Base-by-base conservation (phyloP, 1,140 invertebrate genomes). In the Trachelipus rathkii region DNA sequence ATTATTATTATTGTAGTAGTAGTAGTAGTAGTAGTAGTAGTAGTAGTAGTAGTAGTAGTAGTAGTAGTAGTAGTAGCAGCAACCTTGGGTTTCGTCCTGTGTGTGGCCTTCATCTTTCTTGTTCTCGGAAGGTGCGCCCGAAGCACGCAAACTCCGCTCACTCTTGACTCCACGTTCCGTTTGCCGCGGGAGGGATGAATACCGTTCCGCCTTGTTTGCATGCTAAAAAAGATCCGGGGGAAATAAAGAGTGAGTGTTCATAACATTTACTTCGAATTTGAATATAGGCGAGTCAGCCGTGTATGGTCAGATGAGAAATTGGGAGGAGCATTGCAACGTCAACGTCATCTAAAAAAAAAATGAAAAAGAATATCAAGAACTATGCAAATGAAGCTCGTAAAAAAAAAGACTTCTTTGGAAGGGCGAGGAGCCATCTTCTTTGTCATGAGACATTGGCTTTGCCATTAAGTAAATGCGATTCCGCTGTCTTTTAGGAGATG, bases 401-500 rank as follows among this genome's bases (percentile, higher is more conserved):
- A 60, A 60, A 60, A 60, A 60, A 60, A 19, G 33, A 19, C 50
- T 60, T 60, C 50, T 33, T 60, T 13, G 19, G 50, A 60, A 60
- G 50, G 50, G 50, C 1, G 50, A 2, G 50, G 50, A 60, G 50
- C 50, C 50, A 60, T 60, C 50, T 60, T 60, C 50, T 60, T 60
- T 60, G 2, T 8, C 8, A 2, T 15, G 50, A 60, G 50, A 60
- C 50, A 60, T 60, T 60, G 50, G 19, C 50, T 60, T 19, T 13
- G 11, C 50, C 50, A 60, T 60, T 60, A 60, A 13, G 11, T 60
- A 60, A 60, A 60, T 60, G 50, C 50, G 50, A 60, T 60, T 60
- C 50, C 50, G 50, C 50, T 15, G 50, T 60, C 50, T 60, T 60
- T 60, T 60, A 60, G 50, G 50, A 60, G 50, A 60, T 60, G 50